Percentiles rank a stretch among this genome's conserved stretches.
Conservation (phyloP, 1,140 invertebrate species). For the Pseudobourletiella spinata region DNA sequence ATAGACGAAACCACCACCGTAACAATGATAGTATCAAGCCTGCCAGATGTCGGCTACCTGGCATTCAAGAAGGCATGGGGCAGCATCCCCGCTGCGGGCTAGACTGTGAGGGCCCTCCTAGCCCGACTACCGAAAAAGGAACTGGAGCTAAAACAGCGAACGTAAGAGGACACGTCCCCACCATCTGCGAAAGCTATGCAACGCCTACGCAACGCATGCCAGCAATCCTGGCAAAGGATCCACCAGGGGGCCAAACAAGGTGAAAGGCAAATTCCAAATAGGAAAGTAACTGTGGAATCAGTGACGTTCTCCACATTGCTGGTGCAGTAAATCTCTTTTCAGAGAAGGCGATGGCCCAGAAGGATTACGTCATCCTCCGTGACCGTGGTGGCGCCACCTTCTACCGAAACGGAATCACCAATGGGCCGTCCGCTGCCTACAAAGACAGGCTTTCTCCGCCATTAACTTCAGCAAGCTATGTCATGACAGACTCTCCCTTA, state of each 20-base stretch:
- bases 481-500: too few relatives aligned
- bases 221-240: neutral
- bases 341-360: slow-evolving; percentile 2
- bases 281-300: neutral
- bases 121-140: neutral
- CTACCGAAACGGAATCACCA: neutral
- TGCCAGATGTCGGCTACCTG: slow-evolving; percentile 36
- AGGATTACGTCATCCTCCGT: neutral
- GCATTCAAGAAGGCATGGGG: too few relatives aligned
- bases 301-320: neutral
- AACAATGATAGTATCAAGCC: neutral
- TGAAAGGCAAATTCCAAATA: neutral
- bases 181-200: neutral
- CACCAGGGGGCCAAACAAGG: neutral
- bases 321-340: too few relatives aligned
- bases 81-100: neutral
- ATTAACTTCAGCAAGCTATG: too few relatives aligned
- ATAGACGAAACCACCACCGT: neutral
- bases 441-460: too few relatives aligned
- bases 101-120: neutral
- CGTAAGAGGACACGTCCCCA: neutral
- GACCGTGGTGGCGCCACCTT: neutral
- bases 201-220: neutral
- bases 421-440: neutral
- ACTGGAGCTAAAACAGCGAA: neutral